Evolutionary conservation across 1,140 invertebrate species (phyloP).

Genomic region (Ips typographus): DNA sequence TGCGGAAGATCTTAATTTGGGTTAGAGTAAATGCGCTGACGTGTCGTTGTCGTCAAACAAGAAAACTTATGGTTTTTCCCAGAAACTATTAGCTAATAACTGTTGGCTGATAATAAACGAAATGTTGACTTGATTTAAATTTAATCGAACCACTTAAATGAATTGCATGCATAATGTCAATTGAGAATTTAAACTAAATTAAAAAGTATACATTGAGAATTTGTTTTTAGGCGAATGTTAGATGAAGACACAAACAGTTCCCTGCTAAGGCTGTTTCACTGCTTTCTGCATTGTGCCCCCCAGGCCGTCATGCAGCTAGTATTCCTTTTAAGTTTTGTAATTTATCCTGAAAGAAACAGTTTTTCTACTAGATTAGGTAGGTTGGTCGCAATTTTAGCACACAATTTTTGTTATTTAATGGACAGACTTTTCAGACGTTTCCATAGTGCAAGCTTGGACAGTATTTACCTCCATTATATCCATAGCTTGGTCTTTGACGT

Average conservation of each 20-base stretch:
- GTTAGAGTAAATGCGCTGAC: too few relatives aligned
- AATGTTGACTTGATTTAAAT: too few relatives aligned
- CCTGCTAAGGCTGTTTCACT: slow-evolving; percentile 65
- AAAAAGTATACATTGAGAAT: too few relatives aligned
- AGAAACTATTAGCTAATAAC: too few relatives aligned
- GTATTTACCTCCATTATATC: slow-evolving; percentile 48
- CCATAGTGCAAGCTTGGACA: slow-evolving; percentile 49
- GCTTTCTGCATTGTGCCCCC: slow-evolving; percentile 61
- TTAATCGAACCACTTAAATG: too few relatives aligned
- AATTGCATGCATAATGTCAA: too few relatives aligned
- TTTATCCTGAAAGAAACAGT: slow-evolving; percentile 35
- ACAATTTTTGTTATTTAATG: slow-evolving; percentile 4
- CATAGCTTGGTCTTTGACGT: slow-evolving; percentile 52
- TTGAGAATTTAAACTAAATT: too few relatives aligned
- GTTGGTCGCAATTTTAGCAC: background rate
- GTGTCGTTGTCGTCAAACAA: too few relatives aligned
- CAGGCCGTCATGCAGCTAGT: slow-evolving; percentile 51
- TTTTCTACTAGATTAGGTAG: slow-evolving; percentile 23
- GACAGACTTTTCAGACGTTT: slow-evolving; percentile 40
- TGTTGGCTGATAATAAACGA: too few relatives aligned
- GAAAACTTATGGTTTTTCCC: too few relatives aligned
- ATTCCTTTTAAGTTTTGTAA: slow-evolving; percentile 43
- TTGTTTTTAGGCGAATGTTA: slow-evolving; percentile 51
- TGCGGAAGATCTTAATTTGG: too few relatives aligned
- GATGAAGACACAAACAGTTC: slow-evolving; percentile 62